Evolutionary conservation across 1,140 invertebrate species (phyloP).

Genomic region (Anastrepha obliqua): DNA sequence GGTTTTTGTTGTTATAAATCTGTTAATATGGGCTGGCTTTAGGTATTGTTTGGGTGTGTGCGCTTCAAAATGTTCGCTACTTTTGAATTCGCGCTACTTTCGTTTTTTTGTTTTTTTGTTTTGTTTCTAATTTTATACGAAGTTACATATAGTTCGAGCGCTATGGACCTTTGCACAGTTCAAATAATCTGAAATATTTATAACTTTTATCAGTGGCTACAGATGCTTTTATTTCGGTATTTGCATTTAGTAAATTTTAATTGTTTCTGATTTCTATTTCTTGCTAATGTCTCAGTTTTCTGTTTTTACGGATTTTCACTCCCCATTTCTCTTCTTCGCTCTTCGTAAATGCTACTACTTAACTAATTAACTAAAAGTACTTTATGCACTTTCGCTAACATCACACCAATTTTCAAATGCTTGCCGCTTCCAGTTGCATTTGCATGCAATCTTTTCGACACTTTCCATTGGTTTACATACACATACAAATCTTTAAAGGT

Average conservation of each 20-base stretch:
- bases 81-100: background rate
- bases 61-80: background rate
- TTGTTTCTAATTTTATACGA: background rate
- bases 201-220: background rate
- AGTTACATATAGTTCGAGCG: background rate
- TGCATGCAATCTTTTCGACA: background rate
- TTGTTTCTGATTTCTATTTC: background rate
- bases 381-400: conserved; percentile 31
- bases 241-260: background rate
- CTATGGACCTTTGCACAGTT: conserved; percentile 7
- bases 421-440: background rate
- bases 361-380: conserved; percentile 48
- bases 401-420: conserved; percentile 44
- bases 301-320: background rate
- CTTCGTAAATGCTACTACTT: conserved; percentile 13
- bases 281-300: background rate
- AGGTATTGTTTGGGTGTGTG: background rate
- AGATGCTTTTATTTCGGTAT: background rate
- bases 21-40: conserved; percentile 8
- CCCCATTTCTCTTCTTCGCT: background rate
- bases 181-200: background rate
- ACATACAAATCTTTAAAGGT: conserved; percentile 15
- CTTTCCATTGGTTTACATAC: conserved; percentile 24
- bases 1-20: background rate
- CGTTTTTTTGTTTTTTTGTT: background rate